Evolutionary conservation across 2,113 vertebrate species (phyloP).

Genomic region (Pao palembangensis): DNA sequence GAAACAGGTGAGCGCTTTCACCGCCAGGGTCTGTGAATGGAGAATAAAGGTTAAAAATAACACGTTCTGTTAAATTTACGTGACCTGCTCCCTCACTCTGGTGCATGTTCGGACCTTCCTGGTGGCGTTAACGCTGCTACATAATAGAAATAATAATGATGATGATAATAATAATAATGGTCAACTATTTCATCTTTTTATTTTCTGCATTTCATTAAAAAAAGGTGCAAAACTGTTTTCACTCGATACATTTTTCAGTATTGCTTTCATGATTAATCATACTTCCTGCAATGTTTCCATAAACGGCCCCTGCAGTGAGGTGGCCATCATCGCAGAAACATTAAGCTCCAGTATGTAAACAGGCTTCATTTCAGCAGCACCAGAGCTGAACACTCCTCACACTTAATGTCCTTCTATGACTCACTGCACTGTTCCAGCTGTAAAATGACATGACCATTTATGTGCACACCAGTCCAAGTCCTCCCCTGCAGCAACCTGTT

Average conservation of each 20-base stretch:
- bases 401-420: constrained; percentile 42
- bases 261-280: background rate
- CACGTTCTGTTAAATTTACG: constrained; percentile 10
- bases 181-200: too few relatives aligned
- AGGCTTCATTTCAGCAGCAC: constrained; percentile 10
- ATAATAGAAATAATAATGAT: constrained; percentile 35
- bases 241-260: too few relatives aligned
- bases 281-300: constrained; percentile 28
- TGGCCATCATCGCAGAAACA: constrained; percentile 30
- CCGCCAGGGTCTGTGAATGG: constrained; percentile 4
- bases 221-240: too few relatives aligned
- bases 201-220: too few relatives aligned
- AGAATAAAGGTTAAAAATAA: constrained; percentile 1
- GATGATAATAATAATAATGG: too few relatives aligned
- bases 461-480: constrained; percentile 48
- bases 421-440: constrained; percentile 36
- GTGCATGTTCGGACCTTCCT: constrained; percentile 40
- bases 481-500: constrained; percentile 3
- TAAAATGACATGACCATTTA: constrained; percentile 63
- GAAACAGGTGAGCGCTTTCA: constrained; percentile 30
- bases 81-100: background rate
- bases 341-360: constrained; percentile 36
- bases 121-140: constrained; percentile 7
- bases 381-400: constrained; percentile 29
- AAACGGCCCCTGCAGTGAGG: constrained; percentile 9